phyloP scores from a whole-genome alignment of 2,888 invertebrate genomes.

The Catocala sponsa region DNA sequence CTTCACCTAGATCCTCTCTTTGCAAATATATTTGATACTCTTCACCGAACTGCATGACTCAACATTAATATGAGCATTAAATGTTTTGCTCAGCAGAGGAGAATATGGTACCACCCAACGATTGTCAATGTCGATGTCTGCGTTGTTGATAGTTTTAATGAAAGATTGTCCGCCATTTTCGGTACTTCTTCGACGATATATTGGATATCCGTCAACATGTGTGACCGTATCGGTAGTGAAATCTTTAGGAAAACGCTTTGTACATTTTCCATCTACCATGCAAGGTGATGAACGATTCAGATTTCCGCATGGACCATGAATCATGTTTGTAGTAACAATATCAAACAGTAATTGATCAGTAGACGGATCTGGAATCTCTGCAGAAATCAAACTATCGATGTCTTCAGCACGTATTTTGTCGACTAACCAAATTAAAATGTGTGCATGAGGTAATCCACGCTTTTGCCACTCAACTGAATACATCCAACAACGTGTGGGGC shows the following conservation, averaged over 20 bases:
- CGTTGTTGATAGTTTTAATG: conserved; percentile 9
- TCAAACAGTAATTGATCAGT: background rate
- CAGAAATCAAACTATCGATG: background rate
- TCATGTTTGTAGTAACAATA: conserved; percentile 4
- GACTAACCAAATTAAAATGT: background rate
- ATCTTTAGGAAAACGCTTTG: background rate
- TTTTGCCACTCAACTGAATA: background rate
- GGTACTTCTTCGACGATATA: conserved; percentile 2
- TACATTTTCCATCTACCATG: conserved; percentile 15
- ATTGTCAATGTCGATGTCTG: conserved; percentile 21
- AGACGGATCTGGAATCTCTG: background rate
- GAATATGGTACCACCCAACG: conserved; percentile 27
- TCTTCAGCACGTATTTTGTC: background rate
- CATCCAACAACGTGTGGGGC: conserved; percentile 8
- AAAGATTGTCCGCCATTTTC: conserved; percentile 9
- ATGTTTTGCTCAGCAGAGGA: conserved; percentile 15
- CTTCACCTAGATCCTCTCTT: too few species aligned
- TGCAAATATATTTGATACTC: conserved; percentile 26
- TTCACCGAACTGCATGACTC: conserved; percentile 28
- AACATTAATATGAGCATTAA: conserved; percentile 21
- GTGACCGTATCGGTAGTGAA: conserved; percentile 3
- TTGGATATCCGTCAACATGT: conserved; percentile 14
- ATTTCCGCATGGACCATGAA: conserved; percentile 11
- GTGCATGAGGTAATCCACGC: background rate
- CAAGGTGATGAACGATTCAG: conserved; percentile 13